Conservation (phyloP, 2,113 vertebrate species). For the Drymodes brunneopygia region DNA sequence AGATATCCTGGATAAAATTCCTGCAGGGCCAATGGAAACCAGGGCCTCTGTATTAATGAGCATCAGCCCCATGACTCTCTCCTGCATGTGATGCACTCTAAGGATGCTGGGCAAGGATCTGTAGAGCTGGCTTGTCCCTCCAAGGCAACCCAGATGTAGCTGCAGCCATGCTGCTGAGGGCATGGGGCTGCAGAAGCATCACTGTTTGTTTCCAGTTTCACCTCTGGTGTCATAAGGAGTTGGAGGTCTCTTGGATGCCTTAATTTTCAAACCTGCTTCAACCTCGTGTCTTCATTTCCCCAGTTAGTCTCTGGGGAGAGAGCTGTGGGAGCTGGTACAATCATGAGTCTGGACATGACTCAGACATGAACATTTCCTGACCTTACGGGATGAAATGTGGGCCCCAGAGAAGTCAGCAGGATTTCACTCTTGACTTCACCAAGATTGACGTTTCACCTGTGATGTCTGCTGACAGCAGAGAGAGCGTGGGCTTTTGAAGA, state of each 20-base stretch:
- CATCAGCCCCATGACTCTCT: neutral
- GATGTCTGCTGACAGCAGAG: neutral
- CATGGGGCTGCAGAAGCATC: neutral
- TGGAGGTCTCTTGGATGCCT: neutral
- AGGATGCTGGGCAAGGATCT: neutral
- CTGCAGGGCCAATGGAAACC: neutral
- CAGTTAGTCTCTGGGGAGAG: neutral
- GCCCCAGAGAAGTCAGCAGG: neutral
- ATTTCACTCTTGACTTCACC: neutral
- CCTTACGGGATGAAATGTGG: neutral
- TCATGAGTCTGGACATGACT: neutral
- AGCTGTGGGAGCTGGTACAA: neutral
- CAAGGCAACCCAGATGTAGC: neutral
- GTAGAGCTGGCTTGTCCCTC: neutral
- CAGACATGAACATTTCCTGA: neutral
- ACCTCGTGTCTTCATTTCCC: neutral
- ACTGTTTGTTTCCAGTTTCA: neutral
- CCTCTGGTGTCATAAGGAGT: neutral
- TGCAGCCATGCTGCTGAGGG: neutral
- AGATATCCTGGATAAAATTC: neutral
- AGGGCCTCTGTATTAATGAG: neutral
- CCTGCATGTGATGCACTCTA: neutral
- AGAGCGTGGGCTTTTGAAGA: neutral
- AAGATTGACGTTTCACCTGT: neutral
- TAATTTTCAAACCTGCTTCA: neutral